A percentile compares a stretch with the other conserved stretches of the same genome.
phyloP scores from a whole-genome alignment of 2,113 vertebrate species.

The Macquaria australasica region DNA sequence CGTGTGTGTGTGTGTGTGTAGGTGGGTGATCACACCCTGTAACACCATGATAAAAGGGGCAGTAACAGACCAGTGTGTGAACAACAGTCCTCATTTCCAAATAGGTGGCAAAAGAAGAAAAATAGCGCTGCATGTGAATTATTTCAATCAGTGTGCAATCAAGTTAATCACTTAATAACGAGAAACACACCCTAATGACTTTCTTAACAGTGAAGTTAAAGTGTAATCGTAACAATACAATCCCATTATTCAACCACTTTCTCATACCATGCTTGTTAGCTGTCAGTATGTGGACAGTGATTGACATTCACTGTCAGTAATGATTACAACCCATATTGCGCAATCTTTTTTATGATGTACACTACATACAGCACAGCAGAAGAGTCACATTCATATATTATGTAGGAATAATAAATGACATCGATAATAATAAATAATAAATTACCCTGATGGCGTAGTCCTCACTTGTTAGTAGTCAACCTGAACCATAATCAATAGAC shows the following conservation, averaged over 20 bases:
- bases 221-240: slow-evolving; percentile 22
- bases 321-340: neutral
- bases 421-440: slow-evolving; percentile 43
- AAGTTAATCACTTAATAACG: slow-evolving; percentile 13
- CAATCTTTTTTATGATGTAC: neutral
- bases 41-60: neutral
- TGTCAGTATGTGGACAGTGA: slow-evolving; percentile 1
- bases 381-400: neutral
- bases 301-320: neutral
- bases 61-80: neutral
- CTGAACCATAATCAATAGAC: slow-evolving; percentile 48
- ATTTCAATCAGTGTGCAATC: slow-evolving; percentile 6
- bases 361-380: neutral
- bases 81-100: neutral
- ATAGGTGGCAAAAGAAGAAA: neutral
- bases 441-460: slow-evolving; percentile 18
- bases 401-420: slow-evolving; percentile 2
- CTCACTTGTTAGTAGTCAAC: slow-evolving; percentile 3
- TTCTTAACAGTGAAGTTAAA: slow-evolving; percentile 12
- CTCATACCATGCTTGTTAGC: neutral
- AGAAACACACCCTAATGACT: slow-evolving; percentile 7
- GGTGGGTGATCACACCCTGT: slow-evolving; percentile 3
- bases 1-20: neutral
- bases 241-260: slow-evolving; percentile 25
- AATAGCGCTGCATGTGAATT: neutral